Base-by-base conservation (phyloP, 2,797 vertebrate species). In the Percopsis omiscomaycus region DNA sequence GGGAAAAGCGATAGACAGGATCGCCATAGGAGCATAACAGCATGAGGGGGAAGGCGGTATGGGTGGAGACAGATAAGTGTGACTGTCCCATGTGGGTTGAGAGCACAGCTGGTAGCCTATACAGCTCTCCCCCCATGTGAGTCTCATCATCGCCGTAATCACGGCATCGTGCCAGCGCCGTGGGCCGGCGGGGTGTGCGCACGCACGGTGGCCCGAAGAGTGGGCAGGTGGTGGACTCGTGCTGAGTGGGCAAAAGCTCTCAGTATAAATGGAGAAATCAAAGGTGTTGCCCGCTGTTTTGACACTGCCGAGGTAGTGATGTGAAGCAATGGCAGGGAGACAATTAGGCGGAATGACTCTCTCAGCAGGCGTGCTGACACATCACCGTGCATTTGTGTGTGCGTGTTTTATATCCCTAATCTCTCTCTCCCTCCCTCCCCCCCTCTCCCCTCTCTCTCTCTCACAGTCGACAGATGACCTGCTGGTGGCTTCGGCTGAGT, bases 401-500 rank as follows among this genome's bases (percentile, higher is more conserved):
- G 30, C 47, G 32, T 32, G 68, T 3, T 48, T 64, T 12, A 16
- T 51, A 51, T 27, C 62, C 4, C 37, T 22, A 27, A 49, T 61
- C 50, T 44, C 27, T 53, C 12, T 51, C 59, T 55, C 46, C 64
- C 11, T 56, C 64, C 47, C 13, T 75, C 49, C 72, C 75, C 65
- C 16, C 48, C 13, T 55, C 30, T 73, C 48, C 53, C 28, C 22
- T 64, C 15, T 46, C 47, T 64, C 32, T 70, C 49, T 55, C 22
- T 53, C 13, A 42, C 91, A 96, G 96, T 92, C 92, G 54, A 90
- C 94, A 45, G 97, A 99, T 83, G 97, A 99, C 88, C 89, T 99
- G 86, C 92, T 99, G 87, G 97, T 99, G 90, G 97, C 97, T 14
- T 99, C 97, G 0, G 97, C 97, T 28, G 97, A 99, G 88, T 99